A percentile compares a stretch with the other conserved stretches of the same genome.
Conservation (phyloP, 2,113 vertebrate species). For the Struthidea cinerea region DNA sequence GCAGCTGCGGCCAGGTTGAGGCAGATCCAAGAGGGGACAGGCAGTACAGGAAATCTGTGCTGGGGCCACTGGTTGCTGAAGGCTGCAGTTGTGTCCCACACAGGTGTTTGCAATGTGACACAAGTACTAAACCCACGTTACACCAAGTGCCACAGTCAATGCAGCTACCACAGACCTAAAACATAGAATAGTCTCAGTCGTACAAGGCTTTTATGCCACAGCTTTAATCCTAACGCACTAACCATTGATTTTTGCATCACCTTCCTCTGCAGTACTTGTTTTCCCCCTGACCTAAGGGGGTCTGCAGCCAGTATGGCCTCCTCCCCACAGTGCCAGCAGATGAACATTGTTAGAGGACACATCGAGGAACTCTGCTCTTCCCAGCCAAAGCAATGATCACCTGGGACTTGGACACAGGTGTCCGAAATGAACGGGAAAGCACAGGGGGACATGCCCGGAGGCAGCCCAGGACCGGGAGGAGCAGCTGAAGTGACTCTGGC, state of each 20-base stretch:
- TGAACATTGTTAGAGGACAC: neutral
- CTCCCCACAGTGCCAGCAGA: neutral
- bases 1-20: rapidly evolving
- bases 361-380: rapidly evolving
- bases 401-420: neutral
- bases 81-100: neutral
- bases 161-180: neutral
- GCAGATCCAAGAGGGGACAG: neutral
- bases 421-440: neutral
- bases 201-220: neutral
- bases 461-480: neutral
- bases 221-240: neutral
- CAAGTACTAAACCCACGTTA: rapidly evolving
- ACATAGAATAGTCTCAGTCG: rapidly evolving
- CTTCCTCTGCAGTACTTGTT: neutral
- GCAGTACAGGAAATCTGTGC: rapidly evolving
- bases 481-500: neutral
- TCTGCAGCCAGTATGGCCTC: neutral
- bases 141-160: neutral
- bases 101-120: neutral
- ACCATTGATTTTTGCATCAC: neutral
- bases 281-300: neutral
- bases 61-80: neutral
- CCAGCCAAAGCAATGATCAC: neutral
- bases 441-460: neutral